Evolutionary conservation across 2,797 vertebrate genomes (phyloP).

Genomic region (Florisuga fusca): DNA sequence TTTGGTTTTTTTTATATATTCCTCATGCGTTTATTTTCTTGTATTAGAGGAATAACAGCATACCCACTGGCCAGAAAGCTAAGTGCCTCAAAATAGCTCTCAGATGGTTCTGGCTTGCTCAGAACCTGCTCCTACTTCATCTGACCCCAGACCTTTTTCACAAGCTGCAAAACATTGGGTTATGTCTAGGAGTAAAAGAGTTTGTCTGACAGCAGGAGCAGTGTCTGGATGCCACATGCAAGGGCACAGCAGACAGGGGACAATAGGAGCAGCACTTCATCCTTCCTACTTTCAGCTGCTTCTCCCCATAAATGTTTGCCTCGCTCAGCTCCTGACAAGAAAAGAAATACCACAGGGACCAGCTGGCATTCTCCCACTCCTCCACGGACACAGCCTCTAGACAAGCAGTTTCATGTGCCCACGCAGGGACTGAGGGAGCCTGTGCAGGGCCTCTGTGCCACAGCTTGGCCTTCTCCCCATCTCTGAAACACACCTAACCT

Average conservation of each 20-base stretch:
- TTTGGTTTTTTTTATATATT: neutral
- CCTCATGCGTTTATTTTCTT: slow-evolving; percentile 48
- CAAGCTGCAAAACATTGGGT: neutral
- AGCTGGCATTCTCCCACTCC: slow-evolving; percentile 50
- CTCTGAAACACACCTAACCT: neutral
- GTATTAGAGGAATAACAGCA: slow-evolving; percentile 52
- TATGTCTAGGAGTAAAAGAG: neutral
- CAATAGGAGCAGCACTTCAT: neutral
- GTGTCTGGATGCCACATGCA: neutral
- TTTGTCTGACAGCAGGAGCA: neutral
- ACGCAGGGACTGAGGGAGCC: neutral
- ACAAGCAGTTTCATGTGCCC: neutral
- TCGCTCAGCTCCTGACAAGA: neutral
- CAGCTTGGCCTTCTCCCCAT: neutral
- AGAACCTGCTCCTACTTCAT: neutral
- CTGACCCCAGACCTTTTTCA: neutral
- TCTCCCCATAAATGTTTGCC: neutral
- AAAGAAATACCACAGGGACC: neutral
- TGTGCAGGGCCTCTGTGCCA: neutral
- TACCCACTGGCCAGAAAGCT: slow-evolving; percentile 28
- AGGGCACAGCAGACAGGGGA: neutral
- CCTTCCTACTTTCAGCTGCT: slow-evolving; percentile 6
- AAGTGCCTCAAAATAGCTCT: slow-evolving; percentile 38
- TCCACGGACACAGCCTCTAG: neutral
- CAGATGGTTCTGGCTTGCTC: neutral